Conservation (phyloP, 2,888 invertebrate genomes). For the Rhingia rostrata region DNA sequence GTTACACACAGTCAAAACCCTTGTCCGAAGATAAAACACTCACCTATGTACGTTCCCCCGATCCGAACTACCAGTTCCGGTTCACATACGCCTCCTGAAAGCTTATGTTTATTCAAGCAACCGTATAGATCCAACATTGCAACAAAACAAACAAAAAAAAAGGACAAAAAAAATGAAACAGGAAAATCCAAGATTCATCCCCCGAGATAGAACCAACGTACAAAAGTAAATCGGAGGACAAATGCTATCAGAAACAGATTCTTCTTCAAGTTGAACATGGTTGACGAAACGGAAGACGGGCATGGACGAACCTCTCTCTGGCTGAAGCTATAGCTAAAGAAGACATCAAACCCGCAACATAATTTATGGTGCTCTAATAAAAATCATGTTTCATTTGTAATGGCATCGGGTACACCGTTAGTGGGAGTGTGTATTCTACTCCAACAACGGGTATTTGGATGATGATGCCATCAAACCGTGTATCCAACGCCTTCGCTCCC, state of each 20-base stretch:
- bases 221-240: conserved; percentile 30
- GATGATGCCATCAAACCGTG: conserved; percentile 68
- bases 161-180: background rate
- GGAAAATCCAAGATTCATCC: conserved; percentile 21
- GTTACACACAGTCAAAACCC: background rate
- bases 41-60: conserved; percentile 9
- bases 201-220: background rate
- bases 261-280: conserved; percentile 29
- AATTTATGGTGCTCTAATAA: conserved; percentile 73
- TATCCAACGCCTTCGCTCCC: conserved; percentile 44
- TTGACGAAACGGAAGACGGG: conserved; percentile 11
- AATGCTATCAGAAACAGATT: conserved; percentile 48
- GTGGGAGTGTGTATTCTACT: conserved; percentile 17
- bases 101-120: conserved; percentile 35
- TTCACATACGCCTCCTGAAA: conserved; percentile 35
- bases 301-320: conserved; percentile 16
- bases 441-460: conserved; percentile 53
- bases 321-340: conserved; percentile 20
- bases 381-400: conserved; percentile 73
- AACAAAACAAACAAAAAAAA: background rate
- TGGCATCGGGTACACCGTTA: conserved; percentile 40
- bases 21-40: conserved; percentile 1
- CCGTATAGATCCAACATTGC: conserved; percentile 23
- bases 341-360: conserved; percentile 67
- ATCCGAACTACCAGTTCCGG: conserved; percentile 41